Evolutionary conservation across 2,797 vertebrate species (phyloP).

Genomic region (Sarcophilus harrisii): DNA sequence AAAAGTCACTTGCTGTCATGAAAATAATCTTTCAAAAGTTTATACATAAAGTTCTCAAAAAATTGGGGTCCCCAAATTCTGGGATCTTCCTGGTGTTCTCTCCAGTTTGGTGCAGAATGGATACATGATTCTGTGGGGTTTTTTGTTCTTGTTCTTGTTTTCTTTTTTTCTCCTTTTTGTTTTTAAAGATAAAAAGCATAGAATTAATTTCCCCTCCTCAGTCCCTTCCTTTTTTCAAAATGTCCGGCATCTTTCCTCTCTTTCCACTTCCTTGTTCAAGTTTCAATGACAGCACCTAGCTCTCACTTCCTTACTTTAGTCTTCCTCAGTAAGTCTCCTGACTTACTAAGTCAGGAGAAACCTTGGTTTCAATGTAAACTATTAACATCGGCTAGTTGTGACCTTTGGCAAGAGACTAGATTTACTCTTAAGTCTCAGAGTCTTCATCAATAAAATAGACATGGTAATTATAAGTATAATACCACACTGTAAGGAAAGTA

Average conservation of each 20-base stretch:
- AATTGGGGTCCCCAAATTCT: conserved; percentile 74
- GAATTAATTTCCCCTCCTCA: conserved; percentile 78
- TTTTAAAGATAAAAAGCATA: conserved; percentile 87
- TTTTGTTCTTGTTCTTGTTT: conserved; percentile 60
- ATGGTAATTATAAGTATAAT: too few species aligned
- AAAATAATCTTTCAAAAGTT: conserved; percentile 89
- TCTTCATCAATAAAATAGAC: neutral
- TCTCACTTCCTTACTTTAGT: neutral
- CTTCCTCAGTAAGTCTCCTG: neutral
- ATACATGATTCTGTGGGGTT: conserved; percentile 74
- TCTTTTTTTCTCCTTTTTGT: conserved; percentile 75
- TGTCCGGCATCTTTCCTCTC: conserved; percentile 80
- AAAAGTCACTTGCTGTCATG: conserved; percentile 83
- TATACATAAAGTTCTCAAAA: conserved; percentile 85
- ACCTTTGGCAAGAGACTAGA: neutral
- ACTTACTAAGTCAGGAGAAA: neutral
- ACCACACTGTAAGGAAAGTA: neutral
- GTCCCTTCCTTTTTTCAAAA: conserved; percentile 75
- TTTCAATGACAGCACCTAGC: conserved; percentile 70
- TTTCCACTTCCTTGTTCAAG: conserved; percentile 84
- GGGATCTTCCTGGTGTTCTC: conserved; percentile 79
- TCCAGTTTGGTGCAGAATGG: conserved; percentile 85
- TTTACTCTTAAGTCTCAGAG: neutral
- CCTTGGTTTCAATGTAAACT: neutral
- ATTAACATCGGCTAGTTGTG: neutral